These are phyloP conservation scores for Drepana falcataria DNA, from an alignment of 2,888 invertebrate genomes.

Conservation along the genomic window DNA sequence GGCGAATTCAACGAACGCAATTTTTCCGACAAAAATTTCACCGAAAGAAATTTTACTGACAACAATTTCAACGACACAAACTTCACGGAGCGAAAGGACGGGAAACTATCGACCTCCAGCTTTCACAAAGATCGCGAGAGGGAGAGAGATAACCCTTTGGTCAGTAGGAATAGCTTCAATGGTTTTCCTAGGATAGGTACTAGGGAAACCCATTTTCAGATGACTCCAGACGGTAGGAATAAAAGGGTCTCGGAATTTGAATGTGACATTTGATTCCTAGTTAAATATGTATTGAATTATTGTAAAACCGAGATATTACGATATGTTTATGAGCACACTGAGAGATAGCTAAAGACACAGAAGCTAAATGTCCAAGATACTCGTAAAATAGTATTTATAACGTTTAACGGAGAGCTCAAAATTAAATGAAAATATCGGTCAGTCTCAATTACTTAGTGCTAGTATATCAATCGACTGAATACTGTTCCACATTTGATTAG, in stretches of 20 bases:
- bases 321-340: too few species aligned
- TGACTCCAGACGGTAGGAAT: constrained; percentile 68
- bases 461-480: background rate
- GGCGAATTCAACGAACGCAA: constrained; percentile 65
- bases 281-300: constrained; percentile 10
- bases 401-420: background rate
- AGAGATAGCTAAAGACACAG: too few species aligned
- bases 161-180: constrained; percentile 73
- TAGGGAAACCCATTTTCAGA: constrained; percentile 64
- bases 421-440: background rate
- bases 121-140: constrained; percentile 59
- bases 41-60: constrained; percentile 53
- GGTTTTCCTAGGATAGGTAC: constrained; percentile 67
- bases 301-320: too few species aligned
- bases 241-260: constrained; percentile 82
- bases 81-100: constrained; percentile 59
- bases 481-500: constrained; percentile 2
- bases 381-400: too few species aligned
- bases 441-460: background rate
- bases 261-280: constrained; percentile 71
- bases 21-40: constrained; percentile 57
- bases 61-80: constrained; percentile 43
- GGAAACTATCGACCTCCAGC: constrained; percentile 69
- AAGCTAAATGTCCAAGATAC: too few species aligned
- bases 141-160: constrained; percentile 66